These are phyloP conservation scores for Linnaemya tessellans DNA, from an alignment of 2,888 invertebrate species.

Conservation along the genomic window DNA sequence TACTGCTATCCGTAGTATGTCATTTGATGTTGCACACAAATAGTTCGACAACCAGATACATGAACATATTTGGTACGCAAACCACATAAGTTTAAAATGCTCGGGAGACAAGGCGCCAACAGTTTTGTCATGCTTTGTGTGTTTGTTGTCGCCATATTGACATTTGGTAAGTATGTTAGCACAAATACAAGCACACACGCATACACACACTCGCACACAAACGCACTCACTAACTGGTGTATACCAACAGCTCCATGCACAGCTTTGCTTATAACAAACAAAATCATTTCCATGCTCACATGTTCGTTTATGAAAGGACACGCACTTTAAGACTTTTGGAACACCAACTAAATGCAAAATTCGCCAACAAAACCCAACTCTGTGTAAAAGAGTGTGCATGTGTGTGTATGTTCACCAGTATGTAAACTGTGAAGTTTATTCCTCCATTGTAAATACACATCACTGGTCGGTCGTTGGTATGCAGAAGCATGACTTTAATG, in stretches of 20 bases:
- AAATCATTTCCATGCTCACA: slow-evolving; percentile 46
- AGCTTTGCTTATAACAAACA: slow-evolving; percentile 29
- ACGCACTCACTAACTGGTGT: not conserved
- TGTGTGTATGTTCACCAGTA: slow-evolving; percentile 48
- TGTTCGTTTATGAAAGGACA: slow-evolving; percentile 52
- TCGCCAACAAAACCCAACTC: slow-evolving; percentile 60
- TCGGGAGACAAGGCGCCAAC: slow-evolving; percentile 68
- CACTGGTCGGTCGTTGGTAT: slow-evolving; percentile 12
- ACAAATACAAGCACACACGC: slow-evolving; percentile 32
- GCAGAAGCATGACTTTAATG: slow-evolving; percentile 2
- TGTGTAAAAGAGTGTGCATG: slow-evolving; percentile 46
- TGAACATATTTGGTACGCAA: slow-evolving; percentile 62
- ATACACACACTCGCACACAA: slow-evolving; percentile 25
- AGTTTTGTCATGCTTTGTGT: slow-evolving; percentile 70
- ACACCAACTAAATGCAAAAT: slow-evolving; percentile 64
- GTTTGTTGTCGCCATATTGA: slow-evolving; percentile 71
- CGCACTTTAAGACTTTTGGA: slow-evolving; percentile 64
- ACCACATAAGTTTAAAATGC: slow-evolving; percentile 70
- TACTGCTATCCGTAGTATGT: slow-evolving; percentile 53
- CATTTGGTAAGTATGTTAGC: slow-evolving; percentile 64
- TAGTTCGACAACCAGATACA: slow-evolving; percentile 60
- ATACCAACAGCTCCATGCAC: slow-evolving; percentile 1
- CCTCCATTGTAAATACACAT: slow-evolving; percentile 46
- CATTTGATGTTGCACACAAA: slow-evolving; percentile 53
- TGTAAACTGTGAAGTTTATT: slow-evolving; percentile 55